Percentiles rank a stretch among this genome's conserved stretches.
Conservation (phyloP, 2,797 vertebrate species). For the Chrosomus eos region DNA sequence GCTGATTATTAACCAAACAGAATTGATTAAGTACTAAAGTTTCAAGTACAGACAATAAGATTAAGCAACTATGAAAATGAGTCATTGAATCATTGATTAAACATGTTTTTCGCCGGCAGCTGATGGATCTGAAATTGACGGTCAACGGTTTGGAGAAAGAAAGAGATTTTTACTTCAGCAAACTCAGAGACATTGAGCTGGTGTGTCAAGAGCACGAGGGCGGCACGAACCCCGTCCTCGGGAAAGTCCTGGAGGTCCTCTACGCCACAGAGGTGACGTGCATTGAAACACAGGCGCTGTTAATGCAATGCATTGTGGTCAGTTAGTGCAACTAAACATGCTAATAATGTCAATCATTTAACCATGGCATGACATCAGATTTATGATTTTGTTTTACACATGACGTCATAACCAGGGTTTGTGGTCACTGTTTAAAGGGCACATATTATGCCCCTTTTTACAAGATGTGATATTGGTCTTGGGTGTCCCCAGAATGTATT, state of each 20-base stretch:
- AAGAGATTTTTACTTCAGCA: conserved; percentile 97
- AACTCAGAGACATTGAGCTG: conserved; percentile 94
- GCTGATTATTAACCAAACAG: not conserved
- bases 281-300: not conserved
- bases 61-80: no score
- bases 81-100: no score
- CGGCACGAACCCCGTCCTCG: conserved; percentile 80
- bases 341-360: no score
- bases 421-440: no score
- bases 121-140: conserved; percentile 91
- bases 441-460: no score
- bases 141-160: conserved; percentile 94
- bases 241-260: conserved; percentile 87
- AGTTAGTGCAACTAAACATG: not conserved
- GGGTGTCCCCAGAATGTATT: no score
- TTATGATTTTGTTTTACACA: no score
- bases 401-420: no score
- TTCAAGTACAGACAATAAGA: no score
- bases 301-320: not conserved
- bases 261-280: conserved; percentile 90
- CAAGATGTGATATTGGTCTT: no score
- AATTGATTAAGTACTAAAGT: not conserved
- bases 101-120: conserved; percentile 65
- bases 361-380: no score
- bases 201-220: conserved; percentile 93